These are phyloP conservation scores for Pelvicachromis taeniatus DNA, from an alignment of 2,113 vertebrate genomes.

Conservation along the genomic window DNA sequence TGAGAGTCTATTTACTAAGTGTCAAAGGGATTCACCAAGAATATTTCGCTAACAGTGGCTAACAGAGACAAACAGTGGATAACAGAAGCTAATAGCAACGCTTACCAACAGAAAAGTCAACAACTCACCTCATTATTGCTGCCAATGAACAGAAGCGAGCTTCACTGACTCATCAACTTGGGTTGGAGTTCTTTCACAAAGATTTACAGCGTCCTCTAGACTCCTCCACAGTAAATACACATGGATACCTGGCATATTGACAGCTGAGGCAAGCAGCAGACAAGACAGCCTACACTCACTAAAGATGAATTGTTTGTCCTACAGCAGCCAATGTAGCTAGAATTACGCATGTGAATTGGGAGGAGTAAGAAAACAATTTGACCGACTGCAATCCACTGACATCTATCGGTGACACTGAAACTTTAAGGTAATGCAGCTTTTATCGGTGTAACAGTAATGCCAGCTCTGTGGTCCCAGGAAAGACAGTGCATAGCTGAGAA, in stretches of 20 bases:
- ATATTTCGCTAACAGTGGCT: not conserved
- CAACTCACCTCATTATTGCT: not conserved
- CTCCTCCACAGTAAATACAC: not conserved
- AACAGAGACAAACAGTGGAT: fast-evolving
- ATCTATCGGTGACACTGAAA: too few species aligned
- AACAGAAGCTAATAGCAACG: not conserved
- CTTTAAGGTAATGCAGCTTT: not conserved
- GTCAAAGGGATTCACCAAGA: not conserved
- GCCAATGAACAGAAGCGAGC: not conserved
- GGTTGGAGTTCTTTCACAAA: not conserved
- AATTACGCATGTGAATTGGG: too few species aligned
- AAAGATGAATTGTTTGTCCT: too few species aligned
- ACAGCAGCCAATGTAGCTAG: too few species aligned
- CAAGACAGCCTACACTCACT: not conserved
- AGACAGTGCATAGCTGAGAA: not conserved
- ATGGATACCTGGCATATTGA: not conserved
- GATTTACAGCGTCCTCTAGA: not conserved
- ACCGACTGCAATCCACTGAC: too few species aligned
- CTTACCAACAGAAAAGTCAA: not conserved
- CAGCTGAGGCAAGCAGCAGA: not conserved
- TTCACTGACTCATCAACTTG: not conserved
- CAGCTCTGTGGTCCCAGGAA: not conserved
- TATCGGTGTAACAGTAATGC: not conserved
- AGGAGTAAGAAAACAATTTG: too few species aligned
- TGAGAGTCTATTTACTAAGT: not conserved